Base-by-base conservation (phyloP, 2,888 invertebrate genomes). In the Acholoe squamosa region DNA sequence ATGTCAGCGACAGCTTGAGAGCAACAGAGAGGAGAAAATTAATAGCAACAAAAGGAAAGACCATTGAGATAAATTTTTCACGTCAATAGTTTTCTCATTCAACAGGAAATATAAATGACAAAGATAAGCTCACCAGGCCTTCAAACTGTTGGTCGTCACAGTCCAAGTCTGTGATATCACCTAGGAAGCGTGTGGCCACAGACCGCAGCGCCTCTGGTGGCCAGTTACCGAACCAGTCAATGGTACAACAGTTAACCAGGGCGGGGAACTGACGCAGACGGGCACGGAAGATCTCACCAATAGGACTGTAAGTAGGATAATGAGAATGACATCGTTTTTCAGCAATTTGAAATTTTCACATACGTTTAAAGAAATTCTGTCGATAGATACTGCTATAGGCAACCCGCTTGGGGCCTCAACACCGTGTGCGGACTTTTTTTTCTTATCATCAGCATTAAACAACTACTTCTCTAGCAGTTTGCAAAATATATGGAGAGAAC, bases 131-230 rank as follows among this genome's bases (percentile, higher is more conserved):
- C 92, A 95, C 95, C 94, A 96, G 92, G 0, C 95, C 95, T 89
- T 94, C 93, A 92, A 95, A 93, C 28, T 97, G 96, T 43, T 97
- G 96, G 0, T 97, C 96, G 0, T 96, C 96, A 0, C 97, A 97
- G 84, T 97, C 96, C 71, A 98, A 96, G 92, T 97, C 97, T 0
- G 96, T 96, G 95, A 98, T 97, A 91, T 97, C 97, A 56, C 96
- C 94, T 22, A 96, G 93, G 94, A 95, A 96, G 31, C 94, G 93
- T 90, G 94, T 89, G 51, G 96, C 96, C 28, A 96, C 96, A 7
- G 95, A 95, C 90, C 93, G 93, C 43, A 98, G 96, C 0, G 98
- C 98, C 0, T 97, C 97, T 93, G 97, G 97, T 0, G 98, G 98
- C 98, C 98, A 98, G 90, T 97, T 97, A 92, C 94, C 94, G 93